A percentile compares a stretch with the other conserved stretches of the same genome.
Conservation (phyloP, 2,888 invertebrate species). For the Sturmia bella region DNA sequence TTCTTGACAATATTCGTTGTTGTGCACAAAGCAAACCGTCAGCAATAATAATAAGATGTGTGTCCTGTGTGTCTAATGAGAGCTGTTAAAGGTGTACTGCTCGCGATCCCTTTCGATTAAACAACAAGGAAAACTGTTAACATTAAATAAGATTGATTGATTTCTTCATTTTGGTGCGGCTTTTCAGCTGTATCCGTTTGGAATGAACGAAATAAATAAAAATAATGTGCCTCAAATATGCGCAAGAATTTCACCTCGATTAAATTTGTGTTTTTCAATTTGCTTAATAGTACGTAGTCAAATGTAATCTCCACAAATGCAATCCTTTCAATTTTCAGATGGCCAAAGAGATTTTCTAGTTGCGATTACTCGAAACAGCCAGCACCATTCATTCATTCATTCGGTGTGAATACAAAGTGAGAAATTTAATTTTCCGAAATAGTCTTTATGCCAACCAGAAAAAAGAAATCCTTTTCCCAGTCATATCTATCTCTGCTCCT, state of each 20-base stretch:
- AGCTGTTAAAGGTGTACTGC: conserved; percentile 59
- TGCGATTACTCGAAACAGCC: conserved; percentile 40
- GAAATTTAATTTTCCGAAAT: conserved; percentile 71
- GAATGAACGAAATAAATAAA: conserved; percentile 1
- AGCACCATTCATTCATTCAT: not conserved
- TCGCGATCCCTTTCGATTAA: not conserved
- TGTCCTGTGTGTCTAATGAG: conserved; percentile 67
- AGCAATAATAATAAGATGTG: conserved; percentile 47
- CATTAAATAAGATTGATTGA: conserved; percentile 62
- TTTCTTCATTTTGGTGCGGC: conserved; percentile 33
- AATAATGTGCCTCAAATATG: conserved; percentile 20
- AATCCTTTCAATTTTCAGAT: conserved; percentile 37
- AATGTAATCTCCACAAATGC: conserved; percentile 44
- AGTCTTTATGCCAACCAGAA: conserved; percentile 49
- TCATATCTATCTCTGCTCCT: conserved; percentile 24
- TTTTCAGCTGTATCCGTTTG: conserved; percentile 57
- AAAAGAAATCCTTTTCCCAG: conserved; percentile 37
- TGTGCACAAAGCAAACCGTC: conserved; percentile 27
- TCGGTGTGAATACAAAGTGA: conserved; percentile 45
- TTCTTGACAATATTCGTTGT: conserved; percentile 34
- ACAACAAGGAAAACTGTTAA: conserved; percentile 26
- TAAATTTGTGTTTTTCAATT: conserved; percentile 10
- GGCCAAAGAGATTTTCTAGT: conserved; percentile 50
- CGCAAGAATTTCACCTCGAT: conserved; percentile 5
- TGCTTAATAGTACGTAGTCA: conserved; percentile 24